Conservation (phyloP, 2,888 invertebrate species). For the Abscondita cerata region DNA sequence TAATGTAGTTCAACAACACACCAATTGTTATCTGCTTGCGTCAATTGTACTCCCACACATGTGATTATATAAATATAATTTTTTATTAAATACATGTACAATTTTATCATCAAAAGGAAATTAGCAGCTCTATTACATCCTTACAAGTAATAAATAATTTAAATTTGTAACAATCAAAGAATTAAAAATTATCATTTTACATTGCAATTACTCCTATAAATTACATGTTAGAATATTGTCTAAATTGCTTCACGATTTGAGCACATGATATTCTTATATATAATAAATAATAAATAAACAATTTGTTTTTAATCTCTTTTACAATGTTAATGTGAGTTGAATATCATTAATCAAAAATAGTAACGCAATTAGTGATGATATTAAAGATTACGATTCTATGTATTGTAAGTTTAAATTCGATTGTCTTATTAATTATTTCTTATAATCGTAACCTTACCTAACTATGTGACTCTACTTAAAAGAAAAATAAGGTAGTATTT, state of each 20-base stretch:
- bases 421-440: too few species aligned
- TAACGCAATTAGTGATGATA: background rate
- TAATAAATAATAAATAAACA: constrained; percentile 10
- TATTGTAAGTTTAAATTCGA: too few species aligned
- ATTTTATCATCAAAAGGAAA: constrained; percentile 1
- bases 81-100: background rate
- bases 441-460: too few species aligned
- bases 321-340: background rate
- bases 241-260: constrained; percentile 8
- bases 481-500: too few species aligned
- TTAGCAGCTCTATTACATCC: constrained; percentile 8
- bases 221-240: constrained; percentile 7
- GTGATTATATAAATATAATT: too few species aligned
- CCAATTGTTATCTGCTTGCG: too few species aligned
- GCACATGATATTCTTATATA: background rate
- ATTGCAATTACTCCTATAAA: background rate
- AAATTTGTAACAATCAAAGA: constrained; percentile 5
- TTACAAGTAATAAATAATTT: constrained; percentile 7
- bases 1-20: too few species aligned
- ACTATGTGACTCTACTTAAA: too few species aligned
- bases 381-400: background rate
- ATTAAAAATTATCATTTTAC: constrained; percentile 1
- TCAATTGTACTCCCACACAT: too few species aligned
- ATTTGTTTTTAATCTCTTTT: too few species aligned
- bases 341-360: background rate